These are phyloP conservation scores for Megastigmus dorsalis DNA, from an alignment of 2,888 invertebrate species.

Conservation along the genomic window DNA sequence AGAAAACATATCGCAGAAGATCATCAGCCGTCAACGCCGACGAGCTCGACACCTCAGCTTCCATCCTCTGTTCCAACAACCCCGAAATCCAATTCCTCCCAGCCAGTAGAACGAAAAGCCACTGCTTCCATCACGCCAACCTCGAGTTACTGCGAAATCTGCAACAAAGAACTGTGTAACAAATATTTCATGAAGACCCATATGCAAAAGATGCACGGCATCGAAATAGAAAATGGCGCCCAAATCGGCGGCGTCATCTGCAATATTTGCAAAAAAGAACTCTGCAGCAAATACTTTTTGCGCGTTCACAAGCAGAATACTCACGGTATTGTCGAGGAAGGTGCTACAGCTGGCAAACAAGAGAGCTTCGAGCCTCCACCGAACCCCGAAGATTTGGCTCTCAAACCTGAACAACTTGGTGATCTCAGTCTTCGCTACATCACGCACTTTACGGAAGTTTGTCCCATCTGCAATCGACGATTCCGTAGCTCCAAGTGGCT, in stretches of 20 bases:
- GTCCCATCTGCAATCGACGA: conserved; percentile 89
- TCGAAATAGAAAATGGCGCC: conserved; percentile 93
- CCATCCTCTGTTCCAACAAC: conserved; percentile 40
- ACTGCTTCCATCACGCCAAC: conserved; percentile 82
- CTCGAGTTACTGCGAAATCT: conserved; percentile 96
- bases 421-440: conserved; percentile 80
- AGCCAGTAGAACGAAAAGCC: conserved; percentile 75
- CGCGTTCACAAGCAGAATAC: conserved; percentile 98
- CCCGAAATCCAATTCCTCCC: conserved; percentile 41
- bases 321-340: conserved; percentile 95
- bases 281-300: conserved; percentile 98
- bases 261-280: conserved; percentile 98
- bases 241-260: conserved; percentile 96
- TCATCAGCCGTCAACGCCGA: conserved; percentile 76
- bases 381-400: conserved; percentile 71
- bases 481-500: conserved; percentile 93
- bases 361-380: conserved; percentile 61
- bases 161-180: conserved; percentile 99
- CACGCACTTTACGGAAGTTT: conserved; percentile 84
- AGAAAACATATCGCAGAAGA: conserved; percentile 82
- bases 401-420: conserved; percentile 77
- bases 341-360: conserved; percentile 70
- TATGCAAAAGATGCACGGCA: conserved; percentile 99
- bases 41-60: conserved; percentile 54
- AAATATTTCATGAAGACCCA: conserved; percentile 99